Evolutionary conservation across 53 echinoderm and acorn worm genomes (phyloP).

Genomic region (Astropecten irregularis): DNA sequence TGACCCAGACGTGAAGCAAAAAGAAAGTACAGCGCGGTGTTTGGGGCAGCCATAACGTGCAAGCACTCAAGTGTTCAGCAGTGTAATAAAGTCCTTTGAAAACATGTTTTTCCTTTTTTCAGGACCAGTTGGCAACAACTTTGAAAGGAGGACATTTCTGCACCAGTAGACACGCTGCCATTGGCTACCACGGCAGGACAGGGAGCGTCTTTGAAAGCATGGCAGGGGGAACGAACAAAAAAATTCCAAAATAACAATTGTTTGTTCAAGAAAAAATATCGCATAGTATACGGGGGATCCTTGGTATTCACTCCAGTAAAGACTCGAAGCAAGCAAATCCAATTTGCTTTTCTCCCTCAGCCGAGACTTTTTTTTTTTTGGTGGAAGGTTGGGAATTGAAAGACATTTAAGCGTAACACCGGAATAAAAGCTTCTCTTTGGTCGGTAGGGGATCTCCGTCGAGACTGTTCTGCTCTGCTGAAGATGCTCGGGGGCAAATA

Average conservation of each 20-base stretch:
- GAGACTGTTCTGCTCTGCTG: slow-evolving; percentile 26
- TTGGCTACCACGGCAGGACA: slow-evolving; percentile 8
- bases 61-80: slow-evolving; percentile 53
- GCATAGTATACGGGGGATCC: no score
- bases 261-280: no score
- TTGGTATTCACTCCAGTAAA: no score
- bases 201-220: slow-evolving; percentile 13
- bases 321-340: no score
- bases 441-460: neutral
- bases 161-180: slow-evolving; percentile 39
- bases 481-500: neutral
- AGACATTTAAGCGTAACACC: neutral
- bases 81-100: slow-evolving; percentile 16
- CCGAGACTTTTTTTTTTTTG: no score
- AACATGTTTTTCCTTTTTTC: slow-evolving; percentile 10
- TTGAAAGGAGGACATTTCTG: slow-evolving; percentile 41
- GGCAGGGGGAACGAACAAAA: neutral
- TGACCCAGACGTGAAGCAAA: slow-evolving; percentile 14
- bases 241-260: neutral
- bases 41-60: slow-evolving; percentile 3
- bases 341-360: no score
- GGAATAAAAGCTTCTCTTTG: neutral
- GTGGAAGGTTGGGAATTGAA: no score
- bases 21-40: neutral
- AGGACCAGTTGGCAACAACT: slow-evolving; percentile 9